Evolutionary conservation across 1,140 invertebrate species (phyloP).

Genomic region (Drosophila sulfurigaster): DNA sequence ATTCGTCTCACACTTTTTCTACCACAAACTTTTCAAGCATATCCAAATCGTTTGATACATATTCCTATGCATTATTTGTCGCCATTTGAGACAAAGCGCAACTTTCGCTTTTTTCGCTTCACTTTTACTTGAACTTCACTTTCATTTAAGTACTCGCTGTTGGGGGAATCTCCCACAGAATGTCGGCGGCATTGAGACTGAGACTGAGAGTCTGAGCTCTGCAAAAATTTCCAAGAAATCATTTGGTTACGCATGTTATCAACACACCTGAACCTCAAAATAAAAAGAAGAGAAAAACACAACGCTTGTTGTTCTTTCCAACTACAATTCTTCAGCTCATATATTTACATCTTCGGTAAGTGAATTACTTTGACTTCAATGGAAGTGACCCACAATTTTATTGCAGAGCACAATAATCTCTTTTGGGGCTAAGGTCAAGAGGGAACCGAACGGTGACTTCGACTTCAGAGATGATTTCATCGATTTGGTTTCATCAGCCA

Average conservation of each 20-base stretch:
- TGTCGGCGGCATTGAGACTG: not conserved
- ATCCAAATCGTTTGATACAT: no score
- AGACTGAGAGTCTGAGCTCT: not conserved
- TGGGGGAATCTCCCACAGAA: conserved; percentile 2
- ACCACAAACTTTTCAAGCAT: no score
- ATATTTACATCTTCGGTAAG: conserved; percentile 28
- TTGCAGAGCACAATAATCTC: not conserved
- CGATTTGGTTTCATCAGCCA: conserved; percentile 58
- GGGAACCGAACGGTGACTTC: not conserved
- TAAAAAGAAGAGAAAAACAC: no score
- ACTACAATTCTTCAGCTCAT: not conserved
- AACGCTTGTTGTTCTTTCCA: no score
- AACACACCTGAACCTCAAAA: conserved; percentile 12
- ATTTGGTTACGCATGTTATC: conserved; percentile 27
- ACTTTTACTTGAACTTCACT: conserved; percentile 20
- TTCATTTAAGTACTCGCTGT: not conserved
- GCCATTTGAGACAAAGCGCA: not conserved
- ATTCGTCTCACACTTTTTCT: no score
- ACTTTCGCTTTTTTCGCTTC: not conserved
- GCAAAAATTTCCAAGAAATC: conserved; percentile 29
- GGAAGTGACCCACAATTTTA: conserved; percentile 46
- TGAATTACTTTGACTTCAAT: conserved; percentile 55
- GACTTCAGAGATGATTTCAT: conserved; percentile 62
- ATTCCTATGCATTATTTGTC: not conserved
- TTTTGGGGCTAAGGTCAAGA: conserved; percentile 41